These are phyloP conservation scores for Eilema depressum DNA, from an alignment of 2,888 invertebrate genomes.

Conservation along the genomic window DNA sequence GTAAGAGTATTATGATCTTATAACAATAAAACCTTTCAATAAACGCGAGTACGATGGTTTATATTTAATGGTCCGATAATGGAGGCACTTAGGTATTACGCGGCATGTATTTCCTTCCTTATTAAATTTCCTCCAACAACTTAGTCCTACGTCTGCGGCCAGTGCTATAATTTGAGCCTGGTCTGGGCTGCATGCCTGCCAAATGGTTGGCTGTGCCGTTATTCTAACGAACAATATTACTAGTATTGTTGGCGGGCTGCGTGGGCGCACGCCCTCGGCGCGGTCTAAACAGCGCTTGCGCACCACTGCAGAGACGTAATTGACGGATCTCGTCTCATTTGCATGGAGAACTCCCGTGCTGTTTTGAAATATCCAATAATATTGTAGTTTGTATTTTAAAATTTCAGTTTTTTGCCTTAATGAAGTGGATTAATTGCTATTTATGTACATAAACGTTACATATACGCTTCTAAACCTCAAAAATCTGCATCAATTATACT, in stretches of 20 bases:
- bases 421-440: not conserved
- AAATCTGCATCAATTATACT: too few species aligned
- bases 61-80: not conserved
- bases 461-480: too few species aligned
- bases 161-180: slow-evolving; percentile 15
- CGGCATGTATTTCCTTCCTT: not conserved
- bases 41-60: not conserved
- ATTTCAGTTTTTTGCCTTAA: not conserved
- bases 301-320: slow-evolving; percentile 38
- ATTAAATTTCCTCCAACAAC: not conserved
- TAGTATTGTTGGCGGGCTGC: slow-evolving; percentile 39
- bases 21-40: not conserved
- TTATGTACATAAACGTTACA: not conserved
- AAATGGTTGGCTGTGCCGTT: slow-evolving; percentile 11
- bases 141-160: not conserved
- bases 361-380: not conserved
- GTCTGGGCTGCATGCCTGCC: slow-evolving; percentile 3
- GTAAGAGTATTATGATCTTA: too few species aligned
- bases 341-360: slow-evolving; percentile 4
- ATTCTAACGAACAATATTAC: slow-evolving; percentile 18
- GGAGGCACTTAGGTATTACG: not conserved
- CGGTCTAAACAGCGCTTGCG: slow-evolving; percentile 32
- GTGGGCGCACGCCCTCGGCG: slow-evolving; percentile 42
- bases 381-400: not conserved
- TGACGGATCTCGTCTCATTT: slow-evolving; percentile 30